phyloP scores from a whole-genome alignment of 2,113 vertebrate genomes.

The Rallus limicola region DNA sequence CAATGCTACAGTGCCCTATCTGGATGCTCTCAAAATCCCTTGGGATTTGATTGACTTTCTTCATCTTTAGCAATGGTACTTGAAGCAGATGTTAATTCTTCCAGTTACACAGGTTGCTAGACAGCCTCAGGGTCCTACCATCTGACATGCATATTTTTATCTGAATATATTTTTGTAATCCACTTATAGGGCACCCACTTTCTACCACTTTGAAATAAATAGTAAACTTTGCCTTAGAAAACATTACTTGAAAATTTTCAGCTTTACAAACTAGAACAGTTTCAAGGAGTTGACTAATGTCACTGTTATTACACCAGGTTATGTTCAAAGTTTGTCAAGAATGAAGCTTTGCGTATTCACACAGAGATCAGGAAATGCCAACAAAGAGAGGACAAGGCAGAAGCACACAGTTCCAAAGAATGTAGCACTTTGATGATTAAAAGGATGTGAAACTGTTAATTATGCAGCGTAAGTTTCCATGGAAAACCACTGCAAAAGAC shows the following conservation, averaged over 20 bases:
- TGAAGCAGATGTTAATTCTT: conserved; percentile 30
- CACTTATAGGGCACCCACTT: not conserved
- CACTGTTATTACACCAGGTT: not conserved
- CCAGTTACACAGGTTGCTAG: conserved; percentile 1
- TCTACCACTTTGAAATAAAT: not conserved
- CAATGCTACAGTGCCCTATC: not conserved
- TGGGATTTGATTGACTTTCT: not conserved
- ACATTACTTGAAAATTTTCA: not conserved
- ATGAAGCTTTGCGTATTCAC: not conserved
- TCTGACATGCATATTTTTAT: not conserved
- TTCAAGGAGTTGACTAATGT: not conserved
- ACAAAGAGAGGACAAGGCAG: conserved; percentile 15
- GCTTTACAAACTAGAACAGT: not conserved
- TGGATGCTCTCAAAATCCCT: not conserved
- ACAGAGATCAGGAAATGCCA: not conserved
- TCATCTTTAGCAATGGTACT: not conserved
- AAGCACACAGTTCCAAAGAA: not conserved
- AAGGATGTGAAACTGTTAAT: conserved; percentile 21
- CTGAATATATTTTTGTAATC: not conserved
- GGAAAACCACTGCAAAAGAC: conserved; percentile 8
- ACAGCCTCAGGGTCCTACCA: not conserved
- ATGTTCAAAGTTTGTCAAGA: not conserved
- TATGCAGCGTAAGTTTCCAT: conserved; percentile 10
- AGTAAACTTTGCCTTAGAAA: not conserved
- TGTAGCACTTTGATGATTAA: not conserved